Evolutionary conservation across 2,888 invertebrate genomes (phyloP).

Genomic region (Lasioglossum pauxillum): DNA sequence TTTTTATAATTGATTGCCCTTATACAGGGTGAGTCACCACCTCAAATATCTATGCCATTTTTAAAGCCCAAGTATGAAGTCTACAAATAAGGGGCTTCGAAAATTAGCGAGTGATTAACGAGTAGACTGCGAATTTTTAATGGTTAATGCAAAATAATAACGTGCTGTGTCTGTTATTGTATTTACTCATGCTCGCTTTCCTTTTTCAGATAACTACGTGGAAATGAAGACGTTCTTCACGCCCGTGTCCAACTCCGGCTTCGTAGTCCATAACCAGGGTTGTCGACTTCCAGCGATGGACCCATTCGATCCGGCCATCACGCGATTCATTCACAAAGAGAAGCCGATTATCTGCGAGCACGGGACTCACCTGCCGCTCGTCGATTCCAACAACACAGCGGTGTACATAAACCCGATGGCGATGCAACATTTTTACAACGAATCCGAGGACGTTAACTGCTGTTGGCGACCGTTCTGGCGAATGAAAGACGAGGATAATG

Average conservation of each 20-base stretch:
- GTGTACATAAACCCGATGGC: conserved; percentile 86
- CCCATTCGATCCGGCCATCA: conserved; percentile 87
- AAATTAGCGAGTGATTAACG: too few relatives aligned
- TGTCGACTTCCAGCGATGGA: conserved; percentile 89
- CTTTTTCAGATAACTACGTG: conserved; percentile 62
- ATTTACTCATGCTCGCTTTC: too few relatives aligned
- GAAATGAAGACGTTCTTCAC: conserved; percentile 43
- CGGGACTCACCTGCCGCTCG: conserved; percentile 85
- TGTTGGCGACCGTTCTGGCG: conserved; percentile 88
- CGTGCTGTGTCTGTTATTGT: too few relatives aligned
- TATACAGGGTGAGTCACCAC: too few relatives aligned
- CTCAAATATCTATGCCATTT: too few relatives aligned
- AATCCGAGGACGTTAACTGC: conserved; percentile 85
- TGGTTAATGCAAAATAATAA: too few relatives aligned
- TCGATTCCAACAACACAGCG: conserved; percentile 87
- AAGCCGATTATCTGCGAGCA: conserved; percentile 85
- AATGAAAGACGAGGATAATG: conserved; percentile 84
- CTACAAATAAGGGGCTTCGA: too few relatives aligned
- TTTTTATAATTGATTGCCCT: neutral
- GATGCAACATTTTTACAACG: conserved; percentile 85
- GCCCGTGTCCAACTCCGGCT: conserved; percentile 76
- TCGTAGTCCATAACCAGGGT: conserved; percentile 87
- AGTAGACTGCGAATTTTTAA: too few relatives aligned
- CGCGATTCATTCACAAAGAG: conserved; percentile 86
- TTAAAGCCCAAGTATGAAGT: too few relatives aligned